Evolutionary conservation across 2,113 vertebrate species (phyloP).

Genomic region (Opisthocomus hoazin): DNA sequence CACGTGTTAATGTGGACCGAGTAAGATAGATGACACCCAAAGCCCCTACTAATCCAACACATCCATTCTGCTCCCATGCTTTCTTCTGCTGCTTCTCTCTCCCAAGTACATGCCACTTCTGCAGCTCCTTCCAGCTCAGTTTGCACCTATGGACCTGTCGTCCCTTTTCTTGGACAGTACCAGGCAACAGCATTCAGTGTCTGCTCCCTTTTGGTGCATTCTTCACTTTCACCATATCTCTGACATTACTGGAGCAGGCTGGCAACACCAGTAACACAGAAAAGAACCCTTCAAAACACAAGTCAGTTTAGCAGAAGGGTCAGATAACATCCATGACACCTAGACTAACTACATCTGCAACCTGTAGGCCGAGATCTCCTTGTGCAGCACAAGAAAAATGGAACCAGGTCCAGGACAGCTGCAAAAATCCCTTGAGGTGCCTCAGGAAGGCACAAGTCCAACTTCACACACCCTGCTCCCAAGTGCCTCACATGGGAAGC

Average conservation of each 20-base stretch:
- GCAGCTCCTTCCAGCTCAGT: neutral
- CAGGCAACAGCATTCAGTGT: neutral
- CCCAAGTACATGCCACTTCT: neutral
- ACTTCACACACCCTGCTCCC: neutral
- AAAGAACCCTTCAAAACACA: neutral
- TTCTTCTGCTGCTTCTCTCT: neutral
- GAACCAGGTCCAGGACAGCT: neutral
- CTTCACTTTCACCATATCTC: neutral
- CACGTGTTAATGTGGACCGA: neutral
- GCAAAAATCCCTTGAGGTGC: neutral
- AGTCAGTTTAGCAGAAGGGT: neutral
- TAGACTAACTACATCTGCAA: neutral
- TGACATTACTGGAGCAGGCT: neutral
- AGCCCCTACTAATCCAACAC: neutral
- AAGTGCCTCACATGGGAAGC: neutral
- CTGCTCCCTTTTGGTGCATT: neutral
- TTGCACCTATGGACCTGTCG: neutral
- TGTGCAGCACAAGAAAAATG: neutral
- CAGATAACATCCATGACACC: neutral
- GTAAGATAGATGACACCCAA: neutral
- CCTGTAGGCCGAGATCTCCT: neutral
- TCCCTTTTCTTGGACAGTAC: neutral
- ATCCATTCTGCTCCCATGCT: neutral
- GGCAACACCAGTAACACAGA: neutral
- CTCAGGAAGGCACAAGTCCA: neutral